Evolutionary conservation across 2,888 invertebrate genomes (phyloP).

Genomic region (Lasioglossum marginatum): DNA sequence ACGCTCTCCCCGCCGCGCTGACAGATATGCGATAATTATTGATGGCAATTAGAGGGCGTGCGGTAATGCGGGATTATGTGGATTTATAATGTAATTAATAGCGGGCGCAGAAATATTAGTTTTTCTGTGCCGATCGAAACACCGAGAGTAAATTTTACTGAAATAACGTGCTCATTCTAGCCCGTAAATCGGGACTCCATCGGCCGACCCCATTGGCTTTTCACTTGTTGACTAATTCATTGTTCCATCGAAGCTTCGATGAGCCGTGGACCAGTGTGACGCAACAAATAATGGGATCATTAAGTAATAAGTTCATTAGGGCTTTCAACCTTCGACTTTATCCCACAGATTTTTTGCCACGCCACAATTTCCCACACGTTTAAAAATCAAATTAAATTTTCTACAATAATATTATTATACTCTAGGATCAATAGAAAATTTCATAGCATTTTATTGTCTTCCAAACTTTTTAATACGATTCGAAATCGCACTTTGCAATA

Average conservation of each 20-base stretch:
- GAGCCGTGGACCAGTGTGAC: slow-evolving; percentile 30
- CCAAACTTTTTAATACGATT: background rate
- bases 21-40: slow-evolving; percentile 73
- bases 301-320: slow-evolving; percentile 17
- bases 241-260: slow-evolving; percentile 45
- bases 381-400: background rate
- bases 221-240: slow-evolving; percentile 56
- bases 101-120: slow-evolving; percentile 68
- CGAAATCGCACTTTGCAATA: background rate
- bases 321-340: background rate
- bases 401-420: background rate
- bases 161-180: slow-evolving; percentile 65
- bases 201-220: slow-evolving; percentile 40
- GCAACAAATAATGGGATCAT: slow-evolving; percentile 15
- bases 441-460: background rate
- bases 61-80: slow-evolving; percentile 70
- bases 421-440: background rate
- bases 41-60: slow-evolving; percentile 72
- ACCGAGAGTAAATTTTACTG: slow-evolving; percentile 68
- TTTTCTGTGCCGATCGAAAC: slow-evolving; percentile 67
- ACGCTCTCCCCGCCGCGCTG: slow-evolving; percentile 62
- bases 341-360: background rate
- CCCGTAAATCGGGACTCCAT: slow-evolving; percentile 53
- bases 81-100: slow-evolving; percentile 74
- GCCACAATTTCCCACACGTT: too few relatives aligned